Conservation (phyloP, 2,888 invertebrate species). For the Trachelus tabidus region DNA sequence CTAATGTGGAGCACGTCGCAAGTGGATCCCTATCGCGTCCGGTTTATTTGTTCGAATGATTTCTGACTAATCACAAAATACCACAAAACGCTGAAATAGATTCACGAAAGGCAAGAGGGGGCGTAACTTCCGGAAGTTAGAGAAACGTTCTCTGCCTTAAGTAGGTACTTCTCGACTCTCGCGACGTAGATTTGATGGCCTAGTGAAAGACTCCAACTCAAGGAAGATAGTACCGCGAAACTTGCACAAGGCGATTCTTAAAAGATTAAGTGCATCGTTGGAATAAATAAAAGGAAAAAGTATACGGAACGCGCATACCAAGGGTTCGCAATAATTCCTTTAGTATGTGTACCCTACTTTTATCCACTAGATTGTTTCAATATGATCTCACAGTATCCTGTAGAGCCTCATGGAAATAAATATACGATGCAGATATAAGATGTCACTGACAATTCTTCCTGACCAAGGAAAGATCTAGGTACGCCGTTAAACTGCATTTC, state of each 20-base stretch:
- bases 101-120: neutral
- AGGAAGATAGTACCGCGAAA: neutral
- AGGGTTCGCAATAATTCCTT: neutral
- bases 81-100: neutral
- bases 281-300: neutral
- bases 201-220: neutral
- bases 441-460: neutral
- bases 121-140: neutral
- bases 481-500: neutral
- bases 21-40: neutral
- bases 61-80: neutral
- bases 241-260: neutral
- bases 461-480: neutral
- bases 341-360: neutral
- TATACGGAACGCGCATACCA: neutral
- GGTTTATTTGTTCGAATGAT: neutral
- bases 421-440: neutral
- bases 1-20: neutral
- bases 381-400: neutral
- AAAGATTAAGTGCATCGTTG: neutral
- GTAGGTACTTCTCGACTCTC: neutral
- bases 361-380: neutral
- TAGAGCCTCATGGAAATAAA: neutral
- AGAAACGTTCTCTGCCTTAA: neutral
- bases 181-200: neutral